These are phyloP conservation scores for Zygothrica quintamaculata DNA, from an alignment of 2,888 invertebrate species.

Conservation along the genomic window DNA sequence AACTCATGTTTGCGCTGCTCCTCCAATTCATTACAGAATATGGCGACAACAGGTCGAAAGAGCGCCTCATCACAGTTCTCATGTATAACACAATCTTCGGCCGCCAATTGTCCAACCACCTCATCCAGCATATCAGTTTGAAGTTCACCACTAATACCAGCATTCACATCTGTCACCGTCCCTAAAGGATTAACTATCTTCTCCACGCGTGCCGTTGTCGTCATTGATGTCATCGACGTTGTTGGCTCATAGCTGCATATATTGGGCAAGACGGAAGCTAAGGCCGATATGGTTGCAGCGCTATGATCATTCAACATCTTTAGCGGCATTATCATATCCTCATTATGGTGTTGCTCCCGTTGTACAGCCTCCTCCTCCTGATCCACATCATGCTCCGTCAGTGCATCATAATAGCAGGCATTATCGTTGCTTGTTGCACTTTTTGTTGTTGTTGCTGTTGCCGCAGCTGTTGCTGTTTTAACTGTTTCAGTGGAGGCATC, in stretches of 20 bases:
- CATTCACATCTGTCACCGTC: slow-evolving; percentile 86
- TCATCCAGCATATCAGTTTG: slow-evolving; percentile 81
- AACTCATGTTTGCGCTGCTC: slow-evolving; percentile 62
- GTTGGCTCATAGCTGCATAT: slow-evolving; percentile 75
- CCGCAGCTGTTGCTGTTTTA: slow-evolving; percentile 19
- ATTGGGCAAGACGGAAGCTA: slow-evolving; percentile 77
- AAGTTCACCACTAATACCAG: slow-evolving; percentile 76
- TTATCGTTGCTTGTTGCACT: slow-evolving; percentile 59
- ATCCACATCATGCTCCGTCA: slow-evolving; percentile 72
- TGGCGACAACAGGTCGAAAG: slow-evolving; percentile 88
- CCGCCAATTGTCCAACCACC: slow-evolving; percentile 80
- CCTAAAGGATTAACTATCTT: slow-evolving; percentile 91
- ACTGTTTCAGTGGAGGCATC: background rate
- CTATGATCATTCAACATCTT: slow-evolving; percentile 3
- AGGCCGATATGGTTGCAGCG: slow-evolving; percentile 44
- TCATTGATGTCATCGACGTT: slow-evolving; percentile 33
- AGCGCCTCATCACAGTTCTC: slow-evolving; percentile 89
- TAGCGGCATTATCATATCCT: background rate
- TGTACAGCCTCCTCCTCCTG: slow-evolving; percentile 41
- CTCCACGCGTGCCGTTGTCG: slow-evolving; percentile 72
- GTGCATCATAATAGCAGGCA: slow-evolving; percentile 79
- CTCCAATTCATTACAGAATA: slow-evolving; percentile 81
- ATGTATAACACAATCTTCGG: slow-evolving; percentile 84
- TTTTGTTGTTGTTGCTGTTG: slow-evolving; percentile 11
- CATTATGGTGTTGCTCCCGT: too few relatives aligned